Evolutionary conservation across 2,888 invertebrate species (phyloP).

Genomic region (Thereva nobilitata): DNA sequence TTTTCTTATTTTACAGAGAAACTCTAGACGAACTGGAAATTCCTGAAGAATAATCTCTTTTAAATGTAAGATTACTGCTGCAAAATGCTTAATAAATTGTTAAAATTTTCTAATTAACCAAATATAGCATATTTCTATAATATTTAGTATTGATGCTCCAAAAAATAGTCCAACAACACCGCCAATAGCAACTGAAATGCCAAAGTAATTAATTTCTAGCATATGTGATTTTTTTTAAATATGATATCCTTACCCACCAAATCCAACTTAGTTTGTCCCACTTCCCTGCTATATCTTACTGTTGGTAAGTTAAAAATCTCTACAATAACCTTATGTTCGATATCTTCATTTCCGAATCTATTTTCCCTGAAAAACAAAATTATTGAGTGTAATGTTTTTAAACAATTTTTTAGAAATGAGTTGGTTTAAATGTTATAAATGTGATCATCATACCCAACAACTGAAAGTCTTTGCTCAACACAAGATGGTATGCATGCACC

Average conservation of each 20-base stretch:
- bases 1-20: not conserved
- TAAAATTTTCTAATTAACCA: slow-evolving; percentile 42
- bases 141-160: slow-evolving; percentile 42
- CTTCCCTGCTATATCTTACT: slow-evolving; percentile 36
- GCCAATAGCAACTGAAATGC: slow-evolving; percentile 39
- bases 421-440: too few relatives aligned
- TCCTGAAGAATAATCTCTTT: not conserved
- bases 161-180: slow-evolving; percentile 42
- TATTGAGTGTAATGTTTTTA: not conserved
- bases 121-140: slow-evolving; percentile 41
- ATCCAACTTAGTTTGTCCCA: slow-evolving; percentile 38
- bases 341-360: not conserved
- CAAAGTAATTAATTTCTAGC: not conserved
- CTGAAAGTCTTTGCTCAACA: slow-evolving; percentile 21
- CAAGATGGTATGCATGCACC: slow-evolving; percentile 40
- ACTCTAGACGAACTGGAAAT: not conserved
- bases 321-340: slow-evolving; percentile 19
- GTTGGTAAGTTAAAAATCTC: slow-evolving; percentile 38
- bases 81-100: not conserved
- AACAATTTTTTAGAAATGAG: not conserved
- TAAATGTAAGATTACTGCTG: not conserved
- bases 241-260: slow-evolving; percentile 37
- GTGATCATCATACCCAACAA: slow-evolving; percentile 22
- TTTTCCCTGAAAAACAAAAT: slow-evolving; percentile 6
- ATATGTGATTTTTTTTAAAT: not conserved